Percentiles rank a stretch among this genome's conserved stretches.
Evolutionary conservation across 2,113 vertebrate genomes (phyloP).

Genomic region (Gymnarchus niloticus): DNA sequence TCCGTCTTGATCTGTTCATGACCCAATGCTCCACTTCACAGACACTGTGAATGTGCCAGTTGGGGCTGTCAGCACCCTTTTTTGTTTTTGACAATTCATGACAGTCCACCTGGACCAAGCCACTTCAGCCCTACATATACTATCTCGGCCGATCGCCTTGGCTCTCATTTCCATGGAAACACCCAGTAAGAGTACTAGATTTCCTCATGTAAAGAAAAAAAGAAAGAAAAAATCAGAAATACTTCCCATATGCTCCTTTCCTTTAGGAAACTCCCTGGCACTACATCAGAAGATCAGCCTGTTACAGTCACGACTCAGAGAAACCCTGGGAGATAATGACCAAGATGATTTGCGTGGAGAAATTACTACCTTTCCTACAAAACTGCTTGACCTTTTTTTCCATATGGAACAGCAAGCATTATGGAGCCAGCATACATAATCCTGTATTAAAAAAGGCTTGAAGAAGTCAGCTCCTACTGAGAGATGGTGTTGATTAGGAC

Average conservation of each 20-base stretch:
- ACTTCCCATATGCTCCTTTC: slow-evolving; percentile 35
- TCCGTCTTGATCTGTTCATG: neutral
- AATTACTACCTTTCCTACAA: slow-evolving; percentile 47
- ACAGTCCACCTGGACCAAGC: slow-evolving; percentile 20
- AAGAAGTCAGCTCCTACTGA: neutral
- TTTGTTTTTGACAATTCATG: slow-evolving; percentile 35
- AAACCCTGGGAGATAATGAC: slow-evolving; percentile 52
- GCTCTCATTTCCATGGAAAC: slow-evolving; percentile 40
- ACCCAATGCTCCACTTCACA: neutral
- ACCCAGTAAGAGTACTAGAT: slow-evolving; percentile 45
- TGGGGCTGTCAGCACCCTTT: slow-evolving; percentile 31
- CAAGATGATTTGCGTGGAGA: slow-evolving; percentile 58
- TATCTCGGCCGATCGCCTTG: slow-evolving; percentile 36
- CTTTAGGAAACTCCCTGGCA: slow-evolving; percentile 28
- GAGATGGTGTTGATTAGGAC: slow-evolving; percentile 26
- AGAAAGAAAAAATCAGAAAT: slow-evolving; percentile 32
- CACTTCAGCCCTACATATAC: slow-evolving; percentile 43
- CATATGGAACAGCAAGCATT: slow-evolving; percentile 30
- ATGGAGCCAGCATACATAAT: slow-evolving; percentile 34
- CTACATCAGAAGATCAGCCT: slow-evolving; percentile 48
- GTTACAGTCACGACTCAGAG: slow-evolving; percentile 55
- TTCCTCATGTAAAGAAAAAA: slow-evolving; percentile 18
- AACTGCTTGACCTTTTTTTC: slow-evolving; percentile 32
- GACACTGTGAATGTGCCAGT: neutral
- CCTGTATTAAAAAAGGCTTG: slow-evolving; percentile 26